Conservation (phyloP, 1,140 invertebrate species). For the Myzus persicae region DNA sequence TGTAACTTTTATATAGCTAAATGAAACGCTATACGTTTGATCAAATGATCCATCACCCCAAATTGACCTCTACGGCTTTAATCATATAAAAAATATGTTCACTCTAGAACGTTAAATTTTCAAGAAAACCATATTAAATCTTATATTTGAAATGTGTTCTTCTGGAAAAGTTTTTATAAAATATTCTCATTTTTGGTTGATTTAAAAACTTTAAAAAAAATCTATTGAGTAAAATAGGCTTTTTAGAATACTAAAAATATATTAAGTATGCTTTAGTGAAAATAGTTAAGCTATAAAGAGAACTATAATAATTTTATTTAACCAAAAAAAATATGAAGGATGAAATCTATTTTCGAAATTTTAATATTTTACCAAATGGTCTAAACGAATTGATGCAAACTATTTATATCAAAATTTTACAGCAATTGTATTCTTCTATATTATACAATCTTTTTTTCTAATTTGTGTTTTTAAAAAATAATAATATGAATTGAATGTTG, state of each 20-base stretch:
- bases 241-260: not conserved
- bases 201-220: not conserved
- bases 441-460: no score
- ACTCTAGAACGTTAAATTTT: not conserved
- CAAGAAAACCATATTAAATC: not conserved
- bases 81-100: not conserved
- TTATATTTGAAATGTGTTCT: not conserved
- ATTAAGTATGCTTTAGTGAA: no score
- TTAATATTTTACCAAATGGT: not conserved
- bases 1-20: not conserved
- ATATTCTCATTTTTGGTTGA: not conserved
- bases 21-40: not conserved
- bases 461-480: no score
- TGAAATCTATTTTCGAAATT: not conserved
- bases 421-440: no score
- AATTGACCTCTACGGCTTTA: not conserved
- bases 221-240: not conserved
- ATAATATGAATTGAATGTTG: no score
- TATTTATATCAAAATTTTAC: not conserved
- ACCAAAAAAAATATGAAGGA: not conserved
- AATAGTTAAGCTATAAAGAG: no score
- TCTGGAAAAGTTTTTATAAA: not conserved
- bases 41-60: not conserved
- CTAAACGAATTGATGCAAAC: not conserved
- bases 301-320: not conserved